phyloP scores from a whole-genome alignment of 2,113 vertebrate genomes.

The Calidris pygmaea region DNA sequence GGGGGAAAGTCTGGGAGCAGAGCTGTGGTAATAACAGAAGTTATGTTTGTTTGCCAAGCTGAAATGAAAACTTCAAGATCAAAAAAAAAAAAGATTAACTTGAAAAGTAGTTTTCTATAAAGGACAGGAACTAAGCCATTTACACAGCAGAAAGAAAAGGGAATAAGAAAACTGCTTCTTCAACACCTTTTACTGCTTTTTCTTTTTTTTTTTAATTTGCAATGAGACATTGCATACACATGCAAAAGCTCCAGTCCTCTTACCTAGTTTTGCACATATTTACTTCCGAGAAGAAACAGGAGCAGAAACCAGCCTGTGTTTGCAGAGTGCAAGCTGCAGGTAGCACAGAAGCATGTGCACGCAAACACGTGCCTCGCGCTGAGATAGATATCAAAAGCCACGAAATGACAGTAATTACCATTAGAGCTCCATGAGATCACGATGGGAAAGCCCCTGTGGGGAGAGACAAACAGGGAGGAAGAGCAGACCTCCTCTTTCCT shows the following conservation, averaged over 20 bases:
- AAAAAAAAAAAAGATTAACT: too few species aligned
- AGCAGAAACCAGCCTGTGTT: neutral
- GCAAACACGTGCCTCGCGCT: neutral
- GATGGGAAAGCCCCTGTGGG: neutral
- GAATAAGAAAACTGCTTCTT: neutral
- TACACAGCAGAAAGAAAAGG: neutral
- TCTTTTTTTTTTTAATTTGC: neutral
- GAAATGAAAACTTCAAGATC: too few species aligned
- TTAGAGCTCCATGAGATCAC: neutral
- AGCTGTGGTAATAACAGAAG: neutral
- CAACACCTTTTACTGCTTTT: neutral
- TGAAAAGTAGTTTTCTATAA: neutral
- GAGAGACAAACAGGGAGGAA: rapidly evolving
- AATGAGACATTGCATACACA: neutral
- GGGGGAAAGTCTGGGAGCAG: neutral
- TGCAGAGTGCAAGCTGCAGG: neutral
- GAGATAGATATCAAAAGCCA: neutral
- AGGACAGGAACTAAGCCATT: neutral
- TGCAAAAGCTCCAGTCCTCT: neutral
- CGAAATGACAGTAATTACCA: neutral
- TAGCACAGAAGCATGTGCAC: neutral
- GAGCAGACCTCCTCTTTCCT: neutral
- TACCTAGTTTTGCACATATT: neutral
- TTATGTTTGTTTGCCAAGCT: neutral
- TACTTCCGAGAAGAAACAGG: neutral